phyloP scores from a whole-genome alignment of 2,888 invertebrate genomes.

The Noctua janthina region DNA sequence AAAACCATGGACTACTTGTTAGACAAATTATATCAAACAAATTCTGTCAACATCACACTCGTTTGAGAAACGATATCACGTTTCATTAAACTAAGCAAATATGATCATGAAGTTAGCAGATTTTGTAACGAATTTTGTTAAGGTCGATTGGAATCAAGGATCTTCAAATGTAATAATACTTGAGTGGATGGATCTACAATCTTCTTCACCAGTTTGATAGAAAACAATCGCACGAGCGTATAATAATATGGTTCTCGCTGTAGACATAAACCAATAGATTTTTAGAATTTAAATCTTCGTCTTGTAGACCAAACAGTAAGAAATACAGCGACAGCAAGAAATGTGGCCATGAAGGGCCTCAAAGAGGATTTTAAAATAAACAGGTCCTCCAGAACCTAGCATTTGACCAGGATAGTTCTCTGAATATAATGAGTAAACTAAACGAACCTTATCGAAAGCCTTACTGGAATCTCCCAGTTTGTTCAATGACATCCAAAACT shows the following conservation, averaged over 20 bases:
- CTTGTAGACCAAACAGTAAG: neutral
- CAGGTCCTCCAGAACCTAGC: neutral
- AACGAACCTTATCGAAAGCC: constrained; percentile 4
- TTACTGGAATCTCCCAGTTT: constrained; percentile 6
- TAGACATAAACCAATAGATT: neutral
- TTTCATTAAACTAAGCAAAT: constrained; percentile 31
- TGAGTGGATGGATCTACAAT: neutral
- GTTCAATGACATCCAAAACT: neutral
- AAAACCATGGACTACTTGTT: constrained; percentile 25
- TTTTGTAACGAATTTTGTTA: constrained; percentile 21
- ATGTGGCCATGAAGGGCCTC: neutral
- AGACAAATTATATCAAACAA: constrained; percentile 25
- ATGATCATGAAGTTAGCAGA: constrained; percentile 33
- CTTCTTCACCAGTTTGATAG: neutral
- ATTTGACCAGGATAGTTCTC: neutral
- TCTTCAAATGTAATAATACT: constrained; percentile 7
- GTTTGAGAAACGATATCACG: constrained; percentile 31
- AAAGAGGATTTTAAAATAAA: neutral
- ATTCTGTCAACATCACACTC: constrained; percentile 36
- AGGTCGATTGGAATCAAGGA: constrained; percentile 15
- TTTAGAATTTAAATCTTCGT: neutral
- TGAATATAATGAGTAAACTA: neutral
- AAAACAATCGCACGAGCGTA: neutral
- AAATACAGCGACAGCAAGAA: neutral
- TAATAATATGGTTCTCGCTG: neutral